Evolutionary conservation across 1,140 invertebrate genomes (phyloP), one percentile per base, ranked within the genome.

Genomic region (Andricus grossulariae): DNA sequence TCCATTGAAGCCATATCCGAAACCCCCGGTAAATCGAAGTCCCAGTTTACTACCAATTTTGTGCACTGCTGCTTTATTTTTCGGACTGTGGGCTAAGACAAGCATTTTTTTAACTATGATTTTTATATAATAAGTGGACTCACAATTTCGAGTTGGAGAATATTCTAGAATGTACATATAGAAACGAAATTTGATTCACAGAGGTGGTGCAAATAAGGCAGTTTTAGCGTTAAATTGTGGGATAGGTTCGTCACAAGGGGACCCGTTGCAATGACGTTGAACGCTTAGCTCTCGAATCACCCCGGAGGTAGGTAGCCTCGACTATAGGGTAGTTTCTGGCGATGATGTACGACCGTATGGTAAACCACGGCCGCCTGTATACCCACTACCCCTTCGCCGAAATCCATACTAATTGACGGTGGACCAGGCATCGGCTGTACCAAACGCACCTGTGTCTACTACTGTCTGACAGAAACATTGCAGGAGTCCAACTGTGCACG

Each of bases 351-450:
- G 81, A 76, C 50, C 82, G 80, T 80, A 86, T 85, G 83, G 85
- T 85, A 81, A 84, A 85, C 83, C 84, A 82, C 83, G 80, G 75
- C 73, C 82, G 73, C 81, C 82, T 82, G 74, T 76, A 57, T 82
- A 73, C 76, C 76, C 76, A 81, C 75, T 78, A 79, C 78, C 76
- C 80, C 80, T 82, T 80, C 80, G 76, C 77, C 75, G 76, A 83
- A 87, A 87, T 84, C 84, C 82, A 83, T 84, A 85, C 85, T 87
- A 87, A 85, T 85, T 83, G 83, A 82, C 76, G 73, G 75, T 82
- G 77, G 78, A 80, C 80, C 81, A 77, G 76, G 80, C 74, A 78
- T 77, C 74, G 77, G 77, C 70, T 82, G 78, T 80, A 74, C 79
- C 25, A 66, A 45, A 66, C 60, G 60, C 60, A 66, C 60, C 60